Evolutionary conservation across 1,140 invertebrate genomes (phyloP).

Genomic region (Stratiolaelaps scimitus): DNA sequence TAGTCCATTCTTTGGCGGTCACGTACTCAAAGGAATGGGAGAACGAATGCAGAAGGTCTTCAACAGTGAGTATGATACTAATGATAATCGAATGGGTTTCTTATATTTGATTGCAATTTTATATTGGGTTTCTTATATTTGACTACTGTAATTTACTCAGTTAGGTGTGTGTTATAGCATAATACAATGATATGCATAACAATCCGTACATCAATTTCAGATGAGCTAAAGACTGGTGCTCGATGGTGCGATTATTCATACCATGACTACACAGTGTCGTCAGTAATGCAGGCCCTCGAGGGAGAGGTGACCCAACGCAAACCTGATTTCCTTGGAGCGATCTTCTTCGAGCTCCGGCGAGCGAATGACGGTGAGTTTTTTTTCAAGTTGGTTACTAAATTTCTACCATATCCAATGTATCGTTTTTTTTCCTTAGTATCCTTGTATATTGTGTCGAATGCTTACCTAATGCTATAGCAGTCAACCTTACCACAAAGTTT

Average conservation of each 20-base stretch:
- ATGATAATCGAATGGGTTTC: no score
- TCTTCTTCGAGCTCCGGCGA: background rate
- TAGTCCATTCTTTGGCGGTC: background rate
- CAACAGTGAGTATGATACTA: constrained; percentile 5
- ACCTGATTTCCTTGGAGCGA: constrained; percentile 10
- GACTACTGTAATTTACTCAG: no score
- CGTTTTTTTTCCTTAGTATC: background rate
- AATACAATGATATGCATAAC: no score
- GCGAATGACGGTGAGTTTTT: background rate
- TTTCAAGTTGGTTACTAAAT: no score
- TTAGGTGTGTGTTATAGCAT: no score
- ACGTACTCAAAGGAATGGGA: constrained; percentile 1
- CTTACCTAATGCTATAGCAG: no score
- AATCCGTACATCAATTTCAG: background rate
- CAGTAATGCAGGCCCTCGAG: background rate
- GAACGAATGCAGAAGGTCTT: background rate
- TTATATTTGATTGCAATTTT: no score
- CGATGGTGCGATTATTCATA: constrained; percentile 14
- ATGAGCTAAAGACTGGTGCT: background rate
- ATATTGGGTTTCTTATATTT: no score
- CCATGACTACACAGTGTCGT: constrained; percentile 7
- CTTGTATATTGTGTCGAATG: no score
- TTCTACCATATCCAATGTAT: no score
- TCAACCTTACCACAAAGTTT: no score
- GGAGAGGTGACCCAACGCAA: constrained; percentile 1